Percentiles rank a stretch among this genome's conserved stretches.
phyloP scores from a whole-genome alignment of 2,113 vertebrate genomes.

The Percopsis transmontana region DNA sequence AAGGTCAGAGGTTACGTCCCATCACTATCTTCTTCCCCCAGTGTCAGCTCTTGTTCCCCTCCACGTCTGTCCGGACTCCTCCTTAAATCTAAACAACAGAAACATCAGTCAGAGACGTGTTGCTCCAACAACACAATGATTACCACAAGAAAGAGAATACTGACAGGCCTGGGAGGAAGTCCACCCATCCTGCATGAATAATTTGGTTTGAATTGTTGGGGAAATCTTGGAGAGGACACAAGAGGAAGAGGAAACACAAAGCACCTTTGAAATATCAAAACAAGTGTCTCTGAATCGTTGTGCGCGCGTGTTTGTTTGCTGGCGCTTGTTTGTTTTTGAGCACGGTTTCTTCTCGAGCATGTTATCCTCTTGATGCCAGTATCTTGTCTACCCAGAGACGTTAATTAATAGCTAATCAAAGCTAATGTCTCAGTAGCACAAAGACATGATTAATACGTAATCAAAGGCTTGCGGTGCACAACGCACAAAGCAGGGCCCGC shows the following conservation, averaged over 20 bases:
- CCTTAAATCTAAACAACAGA: conserved; percentile 85
- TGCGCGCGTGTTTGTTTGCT: conserved; percentile 66
- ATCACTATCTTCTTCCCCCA: conserved; percentile 36
- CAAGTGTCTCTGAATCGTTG: conserved; percentile 74
- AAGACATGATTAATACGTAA: conserved; percentile 84
- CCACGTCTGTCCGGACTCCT: conserved; percentile 71
- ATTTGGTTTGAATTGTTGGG: conserved; percentile 77
- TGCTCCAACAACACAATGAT: conserved; percentile 70
- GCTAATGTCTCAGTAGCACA: conserved; percentile 79
- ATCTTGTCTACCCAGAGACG: conserved; percentile 76
- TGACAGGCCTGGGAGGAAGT: conserved; percentile 71
- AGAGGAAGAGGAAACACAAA: conserved; percentile 70
- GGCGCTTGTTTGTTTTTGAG: conserved; percentile 73
- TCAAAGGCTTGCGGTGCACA: conserved; percentile 77
- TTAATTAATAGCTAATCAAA: conserved; percentile 87
- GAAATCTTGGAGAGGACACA: conserved; percentile 77
- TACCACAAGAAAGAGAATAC: conserved; percentile 73
- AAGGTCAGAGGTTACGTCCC: conserved; percentile 30
- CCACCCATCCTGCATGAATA: conserved; percentile 73
- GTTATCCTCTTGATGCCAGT: conserved; percentile 74
- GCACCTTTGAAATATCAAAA: conserved; percentile 77
- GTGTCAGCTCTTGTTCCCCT: conserved; percentile 56
- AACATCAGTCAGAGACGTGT: conserved; percentile 70
- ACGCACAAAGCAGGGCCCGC: conserved; percentile 76
- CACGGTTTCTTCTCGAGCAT: conserved; percentile 68